Evolutionary conservation across 2,113 vertebrate genomes (phyloP).

Genomic region (Lophochroa leadbeateri): DNA sequence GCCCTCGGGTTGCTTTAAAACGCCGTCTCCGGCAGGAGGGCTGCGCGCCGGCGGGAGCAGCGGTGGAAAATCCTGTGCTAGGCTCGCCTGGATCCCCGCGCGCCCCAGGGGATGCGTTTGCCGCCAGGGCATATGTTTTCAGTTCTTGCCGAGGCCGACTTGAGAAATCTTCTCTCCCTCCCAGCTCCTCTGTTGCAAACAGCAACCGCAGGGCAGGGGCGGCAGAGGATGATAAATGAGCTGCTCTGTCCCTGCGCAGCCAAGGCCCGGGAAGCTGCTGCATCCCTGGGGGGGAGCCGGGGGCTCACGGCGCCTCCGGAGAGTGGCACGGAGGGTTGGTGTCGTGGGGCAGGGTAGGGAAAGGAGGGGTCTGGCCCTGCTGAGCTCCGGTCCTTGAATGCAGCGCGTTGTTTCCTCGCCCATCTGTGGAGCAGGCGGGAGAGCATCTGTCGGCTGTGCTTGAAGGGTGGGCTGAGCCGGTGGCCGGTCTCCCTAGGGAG

Average conservation of each 20-base stretch:
- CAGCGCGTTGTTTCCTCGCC: background rate
- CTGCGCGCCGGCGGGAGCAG: background rate
- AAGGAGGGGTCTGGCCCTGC: background rate
- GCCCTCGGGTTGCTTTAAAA: background rate
- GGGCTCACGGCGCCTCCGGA: rapidly evolving
- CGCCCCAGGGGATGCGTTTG: slow-evolving; percentile 27
- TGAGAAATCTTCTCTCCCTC: slow-evolving; percentile 62
- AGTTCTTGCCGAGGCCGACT: slow-evolving; percentile 53
- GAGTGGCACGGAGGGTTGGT: background rate
- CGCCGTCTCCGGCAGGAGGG: background rate
- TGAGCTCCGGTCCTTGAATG: background rate
- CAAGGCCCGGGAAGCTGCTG: slow-evolving; percentile 4
- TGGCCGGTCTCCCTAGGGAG: background rate
- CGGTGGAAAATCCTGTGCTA: slow-evolving; percentile 44
- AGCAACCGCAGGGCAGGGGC: slow-evolving; percentile 46
- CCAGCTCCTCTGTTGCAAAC: slow-evolving; percentile 61
- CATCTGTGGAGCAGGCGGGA: slow-evolving; percentile 53
- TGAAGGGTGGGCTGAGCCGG: slow-evolving; percentile 42
- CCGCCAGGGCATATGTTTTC: slow-evolving; percentile 61
- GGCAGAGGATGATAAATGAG: slow-evolving; percentile 60
- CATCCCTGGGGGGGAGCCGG: background rate
- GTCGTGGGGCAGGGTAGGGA: background rate
- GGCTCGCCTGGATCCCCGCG: slow-evolving; percentile 8
- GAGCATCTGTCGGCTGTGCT: slow-evolving; percentile 35
- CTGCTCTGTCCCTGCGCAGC: slow-evolving; percentile 23